Conservation (phyloP, 2,113 vertebrate genomes). For the Otus sunia region DNA sequence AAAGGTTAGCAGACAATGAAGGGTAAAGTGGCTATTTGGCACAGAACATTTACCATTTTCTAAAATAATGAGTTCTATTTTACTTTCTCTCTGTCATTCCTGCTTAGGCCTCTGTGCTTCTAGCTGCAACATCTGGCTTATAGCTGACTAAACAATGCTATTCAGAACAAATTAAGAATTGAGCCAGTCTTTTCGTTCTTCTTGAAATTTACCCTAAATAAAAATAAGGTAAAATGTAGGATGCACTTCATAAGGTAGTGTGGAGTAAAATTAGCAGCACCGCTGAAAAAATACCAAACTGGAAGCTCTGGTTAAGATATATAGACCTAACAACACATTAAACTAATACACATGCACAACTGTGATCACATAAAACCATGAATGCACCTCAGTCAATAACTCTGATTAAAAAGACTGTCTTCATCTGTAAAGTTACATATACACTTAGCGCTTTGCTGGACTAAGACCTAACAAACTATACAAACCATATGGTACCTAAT, state of each 20-base stretch:
- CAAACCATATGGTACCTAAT: not conserved
- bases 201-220: not conserved
- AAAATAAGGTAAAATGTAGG: not conserved
- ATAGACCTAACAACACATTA: not conserved
- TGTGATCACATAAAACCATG: not conserved
- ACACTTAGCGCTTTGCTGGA: not conserved
- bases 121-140: slow-evolving; percentile 14
- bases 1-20: not conserved
- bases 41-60: not conserved
- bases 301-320: not conserved
- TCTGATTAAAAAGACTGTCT: not conserved
- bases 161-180: not conserved
- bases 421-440: not conserved
- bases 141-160: not conserved
- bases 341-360: not conserved
- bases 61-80: slow-evolving; percentile 4
- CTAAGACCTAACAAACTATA: not conserved
- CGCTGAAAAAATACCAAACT: not conserved
- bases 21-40: not conserved
- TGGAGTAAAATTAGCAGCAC: not conserved
- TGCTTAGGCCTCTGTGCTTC: not conserved
- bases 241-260: not conserved
- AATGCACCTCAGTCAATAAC: not conserved
- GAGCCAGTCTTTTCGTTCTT: not conserved
- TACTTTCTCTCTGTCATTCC: not conserved